phyloP scores from a whole-genome alignment of 2,888 invertebrate genomes.

The Coenonympha glycerion region DNA sequence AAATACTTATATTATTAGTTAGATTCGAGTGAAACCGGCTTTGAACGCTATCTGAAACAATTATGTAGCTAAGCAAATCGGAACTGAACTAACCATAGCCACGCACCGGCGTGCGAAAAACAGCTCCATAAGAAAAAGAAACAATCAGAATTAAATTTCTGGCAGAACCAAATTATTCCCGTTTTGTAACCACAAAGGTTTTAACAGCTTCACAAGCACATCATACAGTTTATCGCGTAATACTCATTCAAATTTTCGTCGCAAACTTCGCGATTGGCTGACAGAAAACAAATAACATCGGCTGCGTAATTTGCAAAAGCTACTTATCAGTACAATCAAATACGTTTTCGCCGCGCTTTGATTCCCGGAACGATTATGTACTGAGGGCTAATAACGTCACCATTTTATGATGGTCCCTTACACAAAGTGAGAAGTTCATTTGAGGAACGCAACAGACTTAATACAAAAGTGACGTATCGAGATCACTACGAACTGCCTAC shows the following conservation, averaged over 20 bases:
- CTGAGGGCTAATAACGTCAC: conserved; percentile 52
- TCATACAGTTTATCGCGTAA: no score
- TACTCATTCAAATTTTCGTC: not conserved
- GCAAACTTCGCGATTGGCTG: conserved; percentile 24
- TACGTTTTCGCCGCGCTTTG: conserved; percentile 53
- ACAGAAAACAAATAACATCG: conserved; percentile 44
- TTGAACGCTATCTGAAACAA: no score
- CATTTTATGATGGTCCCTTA: conserved; percentile 46
- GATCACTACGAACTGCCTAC: not conserved
- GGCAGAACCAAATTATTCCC: no score
- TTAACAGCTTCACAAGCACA: no score
- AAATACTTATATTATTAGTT: no score
- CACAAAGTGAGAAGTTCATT: conserved; percentile 24
- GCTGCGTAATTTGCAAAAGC: conserved; percentile 50
- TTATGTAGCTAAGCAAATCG: no score
- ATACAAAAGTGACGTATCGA: conserved; percentile 17
- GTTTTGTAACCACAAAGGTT: no score
- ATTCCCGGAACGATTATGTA: conserved; percentile 57
- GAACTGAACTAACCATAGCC: no score
- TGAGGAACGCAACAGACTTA: conserved; percentile 12
- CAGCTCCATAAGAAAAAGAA: no score
- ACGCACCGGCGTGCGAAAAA: no score
- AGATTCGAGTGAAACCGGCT: no score
- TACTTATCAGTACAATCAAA: conserved; percentile 55
- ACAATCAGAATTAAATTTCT: no score